Percentiles rank a stretch among this genome's conserved stretches.
phyloP scores from a whole-genome alignment of 2,888 invertebrate genomes.

The Tenthredo scrophulariae region DNA sequence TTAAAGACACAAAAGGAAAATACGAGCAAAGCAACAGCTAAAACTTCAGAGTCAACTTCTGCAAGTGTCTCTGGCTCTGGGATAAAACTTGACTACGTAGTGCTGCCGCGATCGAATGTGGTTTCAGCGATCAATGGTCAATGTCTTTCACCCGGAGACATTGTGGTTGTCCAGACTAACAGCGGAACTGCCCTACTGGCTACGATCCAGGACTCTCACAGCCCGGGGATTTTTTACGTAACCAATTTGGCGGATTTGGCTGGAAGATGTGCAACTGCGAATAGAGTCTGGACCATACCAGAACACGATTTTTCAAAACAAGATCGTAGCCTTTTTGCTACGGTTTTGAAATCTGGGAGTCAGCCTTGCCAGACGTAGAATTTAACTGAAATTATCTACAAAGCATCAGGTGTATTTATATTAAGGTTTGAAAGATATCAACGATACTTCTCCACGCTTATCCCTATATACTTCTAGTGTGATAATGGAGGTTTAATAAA shows the following conservation, averaged over 20 bases:
- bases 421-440: not conserved
- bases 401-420: not conserved
- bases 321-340: not conserved
- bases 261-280: not conserved
- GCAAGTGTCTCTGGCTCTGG: not conserved
- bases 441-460: not conserved
- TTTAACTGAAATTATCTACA: not conserved
- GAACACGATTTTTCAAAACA: constrained; percentile 22
- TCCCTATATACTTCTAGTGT: not conserved
- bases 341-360: not conserved
- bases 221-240: not conserved
- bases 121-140: constrained; percentile 56
- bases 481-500: not conserved
- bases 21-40: not conserved
- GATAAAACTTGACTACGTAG: constrained; percentile 40
- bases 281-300: not conserved
- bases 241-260: constrained; percentile 17
- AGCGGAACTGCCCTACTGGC: constrained; percentile 58
- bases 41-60: not conserved
- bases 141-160: constrained; percentile 60
- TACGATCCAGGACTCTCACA: not conserved
- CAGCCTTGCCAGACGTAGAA: constrained; percentile 10
- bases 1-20: not conserved
- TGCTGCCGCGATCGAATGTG: constrained; percentile 58
- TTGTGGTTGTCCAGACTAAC: constrained; percentile 58